Conservation (phyloP, 92 coral and sea anemone species). For the Palythoa heliodiscus region DNA sequence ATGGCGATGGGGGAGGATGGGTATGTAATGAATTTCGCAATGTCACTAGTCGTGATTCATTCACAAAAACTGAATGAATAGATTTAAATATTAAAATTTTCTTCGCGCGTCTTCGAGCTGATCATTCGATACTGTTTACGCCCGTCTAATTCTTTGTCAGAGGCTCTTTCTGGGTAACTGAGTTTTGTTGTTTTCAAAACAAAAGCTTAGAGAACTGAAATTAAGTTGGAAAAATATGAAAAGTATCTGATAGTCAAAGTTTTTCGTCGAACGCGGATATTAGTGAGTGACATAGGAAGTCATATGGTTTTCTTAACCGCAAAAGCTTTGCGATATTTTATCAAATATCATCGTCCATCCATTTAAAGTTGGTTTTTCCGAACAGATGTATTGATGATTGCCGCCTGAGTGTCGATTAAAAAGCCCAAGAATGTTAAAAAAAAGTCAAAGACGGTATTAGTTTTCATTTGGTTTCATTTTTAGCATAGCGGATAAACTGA, state of each 20-base stretch:
- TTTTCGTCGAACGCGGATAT: background rate
- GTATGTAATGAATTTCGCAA: conserved; percentile 26
- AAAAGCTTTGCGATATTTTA: background rate
- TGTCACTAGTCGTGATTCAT: conserved; percentile 1
- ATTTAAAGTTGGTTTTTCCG: background rate
- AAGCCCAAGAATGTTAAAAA: background rate
- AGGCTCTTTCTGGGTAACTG: background rate
- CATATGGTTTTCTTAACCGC: conserved; percentile 13
- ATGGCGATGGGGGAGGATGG: conserved; percentile 67
- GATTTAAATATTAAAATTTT: background rate
- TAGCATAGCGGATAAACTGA: background rate
- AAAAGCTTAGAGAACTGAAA: background rate
- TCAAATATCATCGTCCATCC: conserved; percentile 6
- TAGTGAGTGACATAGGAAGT: background rate
- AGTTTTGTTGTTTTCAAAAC: background rate
- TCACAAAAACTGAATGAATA: conserved; percentile 2
- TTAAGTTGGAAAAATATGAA: background rate
- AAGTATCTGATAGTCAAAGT: background rate
- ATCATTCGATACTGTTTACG: background rate
- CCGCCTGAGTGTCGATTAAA: background rate
- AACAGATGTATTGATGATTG: background rate
- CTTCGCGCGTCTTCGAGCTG: background rate
- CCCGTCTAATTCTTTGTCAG: background rate
- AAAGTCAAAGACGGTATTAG: background rate
- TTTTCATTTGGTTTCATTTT: background rate